Percentiles rank a stretch among this genome's conserved stretches.
These are phyloP conservation scores for Drosophila falleni DNA, from an alignment of 2,888 invertebrate species.

Conservation along the genomic window DNA sequence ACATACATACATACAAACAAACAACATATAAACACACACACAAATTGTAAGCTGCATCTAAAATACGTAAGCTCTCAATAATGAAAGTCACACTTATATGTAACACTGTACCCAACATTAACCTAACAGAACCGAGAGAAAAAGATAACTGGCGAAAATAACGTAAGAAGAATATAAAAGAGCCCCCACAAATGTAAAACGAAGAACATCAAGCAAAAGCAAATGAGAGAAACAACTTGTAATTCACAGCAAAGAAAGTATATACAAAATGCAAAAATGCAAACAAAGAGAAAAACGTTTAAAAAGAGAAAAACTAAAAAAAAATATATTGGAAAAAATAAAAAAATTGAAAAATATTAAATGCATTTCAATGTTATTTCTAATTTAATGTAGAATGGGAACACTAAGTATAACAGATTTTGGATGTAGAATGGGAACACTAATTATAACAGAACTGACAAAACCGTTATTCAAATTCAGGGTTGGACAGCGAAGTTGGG, in stretches of 20 bases:
- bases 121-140: conserved; percentile 11
- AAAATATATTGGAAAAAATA: conserved; percentile 78
- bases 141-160: conserved; percentile 40
- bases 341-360: conserved; percentile 76
- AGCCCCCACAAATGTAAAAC: conserved; percentile 47
- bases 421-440: too few relatives aligned
- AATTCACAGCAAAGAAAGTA: conserved; percentile 63
- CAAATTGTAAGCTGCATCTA: conserved; percentile 30
- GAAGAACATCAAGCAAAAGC: conserved; percentile 48
- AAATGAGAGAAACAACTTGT: conserved; percentile 40
- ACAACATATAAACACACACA: conserved; percentile 4
- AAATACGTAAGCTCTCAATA: conserved; percentile 50
- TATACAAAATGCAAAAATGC: conserved; percentile 65
- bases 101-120: conserved; percentile 27
- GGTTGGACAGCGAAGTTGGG: too few relatives aligned
- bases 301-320: conserved; percentile 61
- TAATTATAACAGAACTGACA: too few relatives aligned
- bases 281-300: conserved; percentile 62
- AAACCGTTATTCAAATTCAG: too few relatives aligned
- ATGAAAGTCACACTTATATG: conserved; percentile 32
- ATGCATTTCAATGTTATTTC: conserved; percentile 1
- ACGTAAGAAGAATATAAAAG: conserved; percentile 19
- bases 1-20: conserved; percentile 4
- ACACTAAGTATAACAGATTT: too few relatives aligned
- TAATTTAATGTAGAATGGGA: not conserved